Evolutionary conservation across 2,888 invertebrate genomes (phyloP).

Genomic region (Tetropium fuscum): DNA sequence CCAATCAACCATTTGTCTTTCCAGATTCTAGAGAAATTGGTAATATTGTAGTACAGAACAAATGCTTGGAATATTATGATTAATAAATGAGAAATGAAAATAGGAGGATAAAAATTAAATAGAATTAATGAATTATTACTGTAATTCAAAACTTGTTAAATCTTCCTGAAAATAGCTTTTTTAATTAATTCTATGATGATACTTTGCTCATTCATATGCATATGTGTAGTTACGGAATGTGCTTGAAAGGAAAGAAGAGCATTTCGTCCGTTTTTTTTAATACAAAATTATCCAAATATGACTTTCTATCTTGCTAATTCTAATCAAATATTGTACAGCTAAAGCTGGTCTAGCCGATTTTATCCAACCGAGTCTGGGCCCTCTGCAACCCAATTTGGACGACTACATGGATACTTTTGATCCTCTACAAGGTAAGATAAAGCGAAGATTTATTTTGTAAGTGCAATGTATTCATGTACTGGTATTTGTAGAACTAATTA

Average conservation of each 20-base stretch:
- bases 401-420: constrained; percentile 94
- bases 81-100: too few relatives aligned
- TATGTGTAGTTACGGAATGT: too few relatives aligned
- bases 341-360: constrained; percentile 93
- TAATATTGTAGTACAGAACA: constrained; percentile 63
- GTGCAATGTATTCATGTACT: constrained; percentile 34
- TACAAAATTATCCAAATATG: background rate
- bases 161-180: too few relatives aligned
- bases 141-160: too few relatives aligned
- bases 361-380: constrained; percentile 97
- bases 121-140: background rate
- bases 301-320: background rate
- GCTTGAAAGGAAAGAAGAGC: too few relatives aligned
- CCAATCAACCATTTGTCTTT: constrained; percentile 92
- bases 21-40: constrained; percentile 97
- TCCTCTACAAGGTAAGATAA: constrained; percentile 64
- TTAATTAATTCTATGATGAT: too few relatives aligned
- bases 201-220: too few relatives aligned
- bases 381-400: constrained; percentile 96
- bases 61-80: too few relatives aligned
- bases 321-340: constrained; percentile 67
- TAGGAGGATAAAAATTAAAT: too few relatives aligned
- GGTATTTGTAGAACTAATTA: constrained; percentile 69
- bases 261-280: too few relatives aligned
- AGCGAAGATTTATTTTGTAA: background rate